Evolutionary conservation across 2,797 vertebrate genomes (phyloP).

Genomic region (Periparus ater): DNA sequence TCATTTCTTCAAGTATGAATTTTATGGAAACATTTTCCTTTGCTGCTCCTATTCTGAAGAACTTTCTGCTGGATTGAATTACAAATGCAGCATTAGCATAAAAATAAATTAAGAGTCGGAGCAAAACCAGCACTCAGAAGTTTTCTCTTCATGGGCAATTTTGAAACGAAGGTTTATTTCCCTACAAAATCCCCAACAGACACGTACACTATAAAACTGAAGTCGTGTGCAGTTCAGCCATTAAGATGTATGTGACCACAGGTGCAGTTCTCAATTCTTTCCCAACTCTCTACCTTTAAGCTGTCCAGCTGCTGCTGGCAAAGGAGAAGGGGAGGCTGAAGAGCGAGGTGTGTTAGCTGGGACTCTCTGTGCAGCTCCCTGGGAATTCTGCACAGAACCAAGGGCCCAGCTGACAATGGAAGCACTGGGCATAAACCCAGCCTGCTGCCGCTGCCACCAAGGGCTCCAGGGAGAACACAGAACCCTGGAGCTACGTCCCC

Average conservation of each 20-base stretch:
- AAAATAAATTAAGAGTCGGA: background rate
- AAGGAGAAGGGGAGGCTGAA: background rate
- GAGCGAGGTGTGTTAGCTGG: background rate
- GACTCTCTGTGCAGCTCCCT: background rate
- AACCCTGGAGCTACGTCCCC: background rate
- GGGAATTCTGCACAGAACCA: background rate
- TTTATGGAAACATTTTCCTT: background rate
- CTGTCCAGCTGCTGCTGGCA: background rate
- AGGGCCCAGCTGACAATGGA: background rate
- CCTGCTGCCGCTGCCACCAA: background rate
- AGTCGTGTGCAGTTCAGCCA: background rate
- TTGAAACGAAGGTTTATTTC: background rate
- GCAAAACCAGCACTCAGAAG: background rate
- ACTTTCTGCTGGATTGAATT: background rate
- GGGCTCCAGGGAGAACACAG: background rate
- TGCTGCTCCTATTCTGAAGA: background rate
- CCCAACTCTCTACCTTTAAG: background rate
- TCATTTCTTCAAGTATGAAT: background rate
- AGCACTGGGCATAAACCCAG: background rate
- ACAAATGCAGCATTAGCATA: background rate
- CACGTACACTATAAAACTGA: background rate
- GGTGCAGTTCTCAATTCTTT: background rate
- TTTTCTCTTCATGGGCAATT: background rate
- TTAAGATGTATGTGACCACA: background rate
- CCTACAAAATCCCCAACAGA: background rate